Percentiles rank a stretch among this genome's conserved stretches.
Conservation (phyloP, 2,888 invertebrate species). For the Brachylomia viminalis region DNA sequence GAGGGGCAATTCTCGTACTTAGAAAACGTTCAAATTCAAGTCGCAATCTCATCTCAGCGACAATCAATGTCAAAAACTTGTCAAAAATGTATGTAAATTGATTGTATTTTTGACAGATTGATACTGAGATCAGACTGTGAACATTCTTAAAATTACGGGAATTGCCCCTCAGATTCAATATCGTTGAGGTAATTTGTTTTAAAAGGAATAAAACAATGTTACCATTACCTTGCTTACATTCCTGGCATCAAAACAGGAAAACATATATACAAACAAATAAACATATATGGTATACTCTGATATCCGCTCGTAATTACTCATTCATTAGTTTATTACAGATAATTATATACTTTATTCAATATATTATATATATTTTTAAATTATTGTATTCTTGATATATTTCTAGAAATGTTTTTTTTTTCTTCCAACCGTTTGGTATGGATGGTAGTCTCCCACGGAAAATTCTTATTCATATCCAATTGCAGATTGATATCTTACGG, state of each 20-base stretch:
- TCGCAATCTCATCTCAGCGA: no score
- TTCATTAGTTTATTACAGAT: slow-evolving; percentile 24
- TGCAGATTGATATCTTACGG: no score
- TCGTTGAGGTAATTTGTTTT: not conserved
- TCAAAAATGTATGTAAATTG: no score
- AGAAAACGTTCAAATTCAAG: no score
- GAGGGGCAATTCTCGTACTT: no score
- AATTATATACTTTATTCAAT: not conserved
- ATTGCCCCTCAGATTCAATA: no score
- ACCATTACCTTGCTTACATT: slow-evolving; percentile 9
- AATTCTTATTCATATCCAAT: not conserved
- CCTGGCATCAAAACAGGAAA: slow-evolving; percentile 54
- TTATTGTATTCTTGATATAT: not conserved
- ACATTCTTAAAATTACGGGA: no score
- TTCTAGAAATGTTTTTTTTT: not conserved
- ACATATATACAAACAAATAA: no score
- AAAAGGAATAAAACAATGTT: not conserved
- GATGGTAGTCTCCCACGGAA: not conserved
- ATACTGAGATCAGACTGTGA: no score
- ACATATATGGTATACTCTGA: slow-evolving; percentile 7
- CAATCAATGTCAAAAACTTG: no score
- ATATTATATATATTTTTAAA: no score
- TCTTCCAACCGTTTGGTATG: not conserved
- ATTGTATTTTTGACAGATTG: no score
- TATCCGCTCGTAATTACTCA: slow-evolving; percentile 22